Percentiles rank a stretch among this genome's conserved stretches.
phyloP scores from a whole-genome alignment of 2,113 vertebrate genomes.

The Garra rufa region DNA sequence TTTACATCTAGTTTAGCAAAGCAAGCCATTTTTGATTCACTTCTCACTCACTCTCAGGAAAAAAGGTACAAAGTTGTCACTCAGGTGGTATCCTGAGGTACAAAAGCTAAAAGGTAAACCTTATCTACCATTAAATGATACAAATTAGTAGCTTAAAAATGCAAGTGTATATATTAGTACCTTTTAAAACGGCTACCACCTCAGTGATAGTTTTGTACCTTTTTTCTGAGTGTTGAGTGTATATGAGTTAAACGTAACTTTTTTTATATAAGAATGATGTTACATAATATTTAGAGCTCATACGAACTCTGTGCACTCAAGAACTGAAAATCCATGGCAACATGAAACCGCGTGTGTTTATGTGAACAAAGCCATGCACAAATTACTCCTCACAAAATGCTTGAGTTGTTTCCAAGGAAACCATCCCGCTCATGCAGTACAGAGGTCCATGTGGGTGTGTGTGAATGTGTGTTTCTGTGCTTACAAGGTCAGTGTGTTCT shows the following conservation, averaged over 20 bases:
- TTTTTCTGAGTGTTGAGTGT: neutral
- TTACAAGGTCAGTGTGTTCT: constrained; percentile 35
- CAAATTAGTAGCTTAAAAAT: neutral
- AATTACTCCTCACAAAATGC: constrained; percentile 65
- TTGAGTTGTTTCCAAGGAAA: constrained; percentile 75
- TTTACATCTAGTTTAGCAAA: neutral
- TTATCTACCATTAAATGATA: neutral
- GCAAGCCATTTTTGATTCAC: neutral
- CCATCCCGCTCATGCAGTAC: constrained; percentile 55
- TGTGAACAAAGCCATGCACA: constrained; percentile 43
- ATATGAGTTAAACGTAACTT: neutral
- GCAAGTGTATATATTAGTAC: no score
- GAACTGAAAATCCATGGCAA: constrained; percentile 68
- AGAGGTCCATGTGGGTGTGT: constrained; percentile 58
- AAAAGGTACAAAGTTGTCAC: neutral
- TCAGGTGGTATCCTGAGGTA: neutral
- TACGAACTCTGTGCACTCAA: constrained; percentile 22
- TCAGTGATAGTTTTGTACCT: no score
- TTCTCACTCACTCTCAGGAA: neutral
- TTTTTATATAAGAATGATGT: no score
- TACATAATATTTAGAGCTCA: neutral
- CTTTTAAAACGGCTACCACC: no score
- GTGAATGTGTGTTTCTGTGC: constrained; percentile 2
- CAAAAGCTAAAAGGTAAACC: neutral
- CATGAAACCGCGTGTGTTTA: constrained; percentile 56